Percentiles rank a stretch among this genome's conserved stretches.
phyloP scores from a whole-genome alignment of 2,113 vertebrate genomes.

The Aegithalos caudatus region DNA sequence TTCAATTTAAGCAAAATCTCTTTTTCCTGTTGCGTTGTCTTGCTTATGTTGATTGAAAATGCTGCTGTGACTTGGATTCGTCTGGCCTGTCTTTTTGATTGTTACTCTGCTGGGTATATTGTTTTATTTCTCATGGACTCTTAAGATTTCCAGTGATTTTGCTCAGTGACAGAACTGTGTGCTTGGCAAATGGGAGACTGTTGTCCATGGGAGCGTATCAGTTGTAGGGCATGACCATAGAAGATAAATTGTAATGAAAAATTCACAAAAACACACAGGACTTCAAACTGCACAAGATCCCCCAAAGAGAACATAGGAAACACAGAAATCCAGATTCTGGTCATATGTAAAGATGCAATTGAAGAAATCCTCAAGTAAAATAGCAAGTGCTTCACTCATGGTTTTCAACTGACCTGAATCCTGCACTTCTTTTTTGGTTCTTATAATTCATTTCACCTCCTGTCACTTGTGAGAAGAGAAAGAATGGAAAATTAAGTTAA shows the following conservation, averaged over 20 bases:
- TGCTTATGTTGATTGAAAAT: neutral
- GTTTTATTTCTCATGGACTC: neutral
- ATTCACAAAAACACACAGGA: neutral
- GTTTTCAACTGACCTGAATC: neutral
- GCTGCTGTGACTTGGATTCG: neutral
- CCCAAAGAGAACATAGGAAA: neutral
- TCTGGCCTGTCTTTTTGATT: neutral
- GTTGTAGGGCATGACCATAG: neutral
- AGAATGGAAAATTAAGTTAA: neutral
- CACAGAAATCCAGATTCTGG: neutral
- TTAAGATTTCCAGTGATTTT: neutral
- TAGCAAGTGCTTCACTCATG: neutral
- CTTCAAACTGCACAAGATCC: neutral
- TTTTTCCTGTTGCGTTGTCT: neutral
- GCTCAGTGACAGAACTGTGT: neutral
- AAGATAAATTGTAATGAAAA: neutral
- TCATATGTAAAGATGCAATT: neutral
- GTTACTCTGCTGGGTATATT: neutral
- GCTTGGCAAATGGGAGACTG: neutral
- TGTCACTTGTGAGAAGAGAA: neutral
- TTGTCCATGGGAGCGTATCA: fast-evolving
- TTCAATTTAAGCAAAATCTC: neutral
- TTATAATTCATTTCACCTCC: neutral
- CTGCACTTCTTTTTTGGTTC: fast-evolving
- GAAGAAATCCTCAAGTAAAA: neutral